Conservation (phyloP, 2,113 vertebrate genomes). For the Spea bombifrons region DNA sequence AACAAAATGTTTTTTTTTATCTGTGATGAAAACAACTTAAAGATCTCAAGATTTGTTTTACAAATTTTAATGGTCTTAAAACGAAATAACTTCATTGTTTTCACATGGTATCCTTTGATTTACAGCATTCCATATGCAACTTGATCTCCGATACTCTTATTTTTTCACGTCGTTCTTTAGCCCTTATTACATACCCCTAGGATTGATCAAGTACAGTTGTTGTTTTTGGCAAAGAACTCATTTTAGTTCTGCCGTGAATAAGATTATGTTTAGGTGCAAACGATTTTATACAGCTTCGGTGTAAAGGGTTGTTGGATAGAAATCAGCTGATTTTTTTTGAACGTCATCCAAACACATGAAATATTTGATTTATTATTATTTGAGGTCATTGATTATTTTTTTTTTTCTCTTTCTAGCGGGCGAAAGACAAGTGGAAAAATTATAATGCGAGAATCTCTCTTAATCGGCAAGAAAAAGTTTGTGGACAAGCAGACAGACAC, state of each 20-base stretch:
- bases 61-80: constrained; percentile 45
- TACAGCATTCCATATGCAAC: constrained; percentile 63
- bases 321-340: constrained; percentile 58
- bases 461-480: constrained; percentile 36
- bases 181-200: constrained; percentile 55
- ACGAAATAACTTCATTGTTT: constrained; percentile 57
- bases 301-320: constrained; percentile 58
- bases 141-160: constrained; percentile 58
- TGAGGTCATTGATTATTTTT: constrained; percentile 8
- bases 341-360: constrained; percentile 41
- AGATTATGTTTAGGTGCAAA: constrained; percentile 59
- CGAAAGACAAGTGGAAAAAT: constrained; percentile 54
- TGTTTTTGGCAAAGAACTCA: constrained; percentile 60
- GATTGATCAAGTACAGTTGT: constrained; percentile 60
- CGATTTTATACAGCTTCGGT: constrained; percentile 56
- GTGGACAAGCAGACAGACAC: neutral
- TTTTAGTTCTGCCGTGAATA: constrained; percentile 50
- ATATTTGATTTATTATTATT: constrained; percentile 25
- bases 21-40: constrained; percentile 62
- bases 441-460: constrained; percentile 41
- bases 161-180: constrained; percentile 53
- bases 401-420: constrained; percentile 46
- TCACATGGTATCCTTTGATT: constrained; percentile 61
- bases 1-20: constrained; percentile 47
- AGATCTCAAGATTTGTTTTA: constrained; percentile 51